Conservation (phyloP, 2,888 invertebrate species). For the Lingula anatina region DNA sequence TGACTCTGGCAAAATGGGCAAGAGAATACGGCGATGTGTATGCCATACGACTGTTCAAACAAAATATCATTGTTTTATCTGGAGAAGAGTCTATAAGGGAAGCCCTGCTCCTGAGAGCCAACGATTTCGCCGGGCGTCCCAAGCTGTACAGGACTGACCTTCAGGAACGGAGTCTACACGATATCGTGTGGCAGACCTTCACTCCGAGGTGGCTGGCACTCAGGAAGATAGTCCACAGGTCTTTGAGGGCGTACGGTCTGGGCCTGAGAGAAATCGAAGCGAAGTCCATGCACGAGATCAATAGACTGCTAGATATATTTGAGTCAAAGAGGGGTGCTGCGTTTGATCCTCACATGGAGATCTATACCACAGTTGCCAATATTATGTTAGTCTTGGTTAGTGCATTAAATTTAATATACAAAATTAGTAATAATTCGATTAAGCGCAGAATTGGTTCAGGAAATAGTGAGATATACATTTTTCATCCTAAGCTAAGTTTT, state of each 20-base stretch:
- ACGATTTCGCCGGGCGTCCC: constrained; percentile 34
- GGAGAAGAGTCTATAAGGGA: constrained; percentile 26
- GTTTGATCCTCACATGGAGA: constrained; percentile 20
- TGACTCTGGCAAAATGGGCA: constrained; percentile 23
- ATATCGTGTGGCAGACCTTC: constrained; percentile 37
- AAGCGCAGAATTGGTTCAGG: too few relatives aligned
- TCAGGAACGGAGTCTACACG: constrained; percentile 18
- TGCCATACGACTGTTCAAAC: constrained; percentile 21
- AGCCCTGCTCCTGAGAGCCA: constrained; percentile 25
- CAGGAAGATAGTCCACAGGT: constrained; percentile 21
- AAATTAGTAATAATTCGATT: neutral
- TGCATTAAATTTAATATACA: neutral
- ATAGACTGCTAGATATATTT: constrained; percentile 11
- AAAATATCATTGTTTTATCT: constrained; percentile 35
- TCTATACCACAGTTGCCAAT: constrained; percentile 26
- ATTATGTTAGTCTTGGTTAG: constrained; percentile 30
- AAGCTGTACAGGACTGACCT: constrained; percentile 26
- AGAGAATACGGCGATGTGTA: constrained; percentile 29
- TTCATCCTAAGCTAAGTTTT: too few relatives aligned
- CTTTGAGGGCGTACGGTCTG: constrained; percentile 23
- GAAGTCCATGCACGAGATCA: constrained; percentile 21
- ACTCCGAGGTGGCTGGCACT: constrained; percentile 27
- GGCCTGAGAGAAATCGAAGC: constrained; percentile 22
- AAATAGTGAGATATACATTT: too few relatives aligned
- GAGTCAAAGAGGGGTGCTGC: neutral